Percentiles rank a stretch among this genome's conserved stretches.
phyloP scores from a whole-genome alignment of 2,113 vertebrate species.

The Perca schrenkii region DNA sequence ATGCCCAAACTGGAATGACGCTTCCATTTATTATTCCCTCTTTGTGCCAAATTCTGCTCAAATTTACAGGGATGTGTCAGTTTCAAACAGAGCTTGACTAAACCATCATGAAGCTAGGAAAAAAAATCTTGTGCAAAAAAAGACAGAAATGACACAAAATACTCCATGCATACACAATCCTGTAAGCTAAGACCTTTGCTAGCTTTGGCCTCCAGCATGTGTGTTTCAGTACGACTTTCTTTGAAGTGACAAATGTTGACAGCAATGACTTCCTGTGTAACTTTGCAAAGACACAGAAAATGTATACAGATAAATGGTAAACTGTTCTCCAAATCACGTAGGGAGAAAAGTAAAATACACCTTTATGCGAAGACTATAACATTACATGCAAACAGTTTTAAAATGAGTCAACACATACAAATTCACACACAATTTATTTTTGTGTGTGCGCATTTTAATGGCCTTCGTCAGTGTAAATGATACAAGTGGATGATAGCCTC shows the following conservation, averaged over 20 bases:
- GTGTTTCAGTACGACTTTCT: constrained; percentile 37
- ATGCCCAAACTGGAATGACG: not conserved
- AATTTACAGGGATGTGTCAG: constrained; percentile 16
- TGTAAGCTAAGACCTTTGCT: constrained; percentile 12
- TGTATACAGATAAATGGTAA: not conserved
- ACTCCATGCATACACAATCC: constrained; percentile 2
- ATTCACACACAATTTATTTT: not conserved
- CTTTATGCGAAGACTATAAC: not conserved
- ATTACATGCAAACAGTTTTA: not conserved
- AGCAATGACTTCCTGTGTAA: constrained; percentile 38
- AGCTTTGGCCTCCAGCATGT: constrained; percentile 15
- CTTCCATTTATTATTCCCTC: not conserved
- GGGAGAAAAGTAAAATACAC: not conserved
- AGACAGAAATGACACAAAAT: constrained; percentile 9
- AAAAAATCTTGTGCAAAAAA: not conserved
- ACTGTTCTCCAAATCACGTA: not conserved
- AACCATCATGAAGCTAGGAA: constrained; percentile 5
- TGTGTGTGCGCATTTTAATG: not conserved
- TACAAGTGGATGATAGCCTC: constrained; percentile 41
- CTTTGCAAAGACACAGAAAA: constrained; percentile 11
- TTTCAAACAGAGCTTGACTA: constrained; percentile 19
- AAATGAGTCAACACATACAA: not conserved
- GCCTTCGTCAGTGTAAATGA: constrained; percentile 37
- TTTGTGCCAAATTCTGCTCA: constrained; percentile 16
- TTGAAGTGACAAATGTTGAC: constrained; percentile 63